Evolutionary conservation across 2,888 invertebrate genomes (phyloP), one percentile per base, ranked within the genome.

Genomic region (Thalpophila matura): DNA sequence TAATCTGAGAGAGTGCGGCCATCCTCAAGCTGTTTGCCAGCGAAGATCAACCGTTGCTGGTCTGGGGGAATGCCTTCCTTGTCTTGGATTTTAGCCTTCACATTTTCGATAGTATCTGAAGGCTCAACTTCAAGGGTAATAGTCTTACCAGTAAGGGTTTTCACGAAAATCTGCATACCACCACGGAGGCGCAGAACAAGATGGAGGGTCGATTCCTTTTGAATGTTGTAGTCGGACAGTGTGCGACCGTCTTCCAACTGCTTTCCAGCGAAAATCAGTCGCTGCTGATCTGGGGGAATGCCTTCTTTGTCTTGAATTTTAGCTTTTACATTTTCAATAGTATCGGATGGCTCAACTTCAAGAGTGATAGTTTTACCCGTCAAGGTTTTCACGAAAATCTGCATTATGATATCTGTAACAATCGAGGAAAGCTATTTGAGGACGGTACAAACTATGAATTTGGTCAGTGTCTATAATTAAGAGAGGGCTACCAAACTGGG

Each of bases 141-240:
- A 6, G 63, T 64, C 95, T 98, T 98, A 79, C 98, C 98, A 78
- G 98, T 98, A 47, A 98, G 95, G 80, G 98, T 98, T 91, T 98
- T 98, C 38, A 98, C 98, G 89, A 98, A 98, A 88, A 99, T 98
- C 96, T 98, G 98, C 98, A 98, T 82, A 46, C 80, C 80, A 46
- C 78, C 74, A 9, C 82, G 76, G 7, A 82, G 79, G 68, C 82
- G 81, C 42, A 82, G 42, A 12, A 82, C 82, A 42, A 83, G 67
- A 54, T 83, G 82, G 12, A 83, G 76, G 18, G 82, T 82, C 2
- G 82, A 82, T 61, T 82, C 82, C 27, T 82, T 82, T 49, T 82
- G 82, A 38, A 82, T 82, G 18, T 81, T 82, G 42, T 82, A 82
- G 31, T 82, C 82, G 1, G 81, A 81, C 1, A 82, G 69, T 16